A percentile compares a stretch with the other conserved stretches of the same genome.
These are phyloP conservation scores for Pollenia griseotomentosa DNA, from an alignment of 2,888 invertebrate species.

Conservation along the genomic window DNA sequence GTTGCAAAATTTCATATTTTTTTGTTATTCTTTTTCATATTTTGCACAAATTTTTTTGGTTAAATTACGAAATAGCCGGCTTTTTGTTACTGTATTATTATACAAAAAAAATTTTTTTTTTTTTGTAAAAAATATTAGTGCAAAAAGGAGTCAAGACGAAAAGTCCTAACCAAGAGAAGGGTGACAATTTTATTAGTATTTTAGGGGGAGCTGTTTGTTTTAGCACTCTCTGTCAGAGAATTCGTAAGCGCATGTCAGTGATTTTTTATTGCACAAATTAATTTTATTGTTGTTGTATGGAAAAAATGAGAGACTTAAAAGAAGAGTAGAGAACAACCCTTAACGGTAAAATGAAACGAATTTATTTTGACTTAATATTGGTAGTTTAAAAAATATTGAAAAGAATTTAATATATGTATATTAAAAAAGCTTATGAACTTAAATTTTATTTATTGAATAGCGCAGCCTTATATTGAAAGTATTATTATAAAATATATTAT, in stretches of 20 bases:
- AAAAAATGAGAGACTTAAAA: conserved; percentile 36
- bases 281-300: not conserved
- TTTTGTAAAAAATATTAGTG: conserved; percentile 19
- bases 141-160: conserved; percentile 6
- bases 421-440: not conserved
- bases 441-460: no score
- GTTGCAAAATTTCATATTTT: not conserved
- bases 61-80: conserved; percentile 66
- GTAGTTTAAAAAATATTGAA: not conserved
- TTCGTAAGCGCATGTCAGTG: conserved; percentile 41
- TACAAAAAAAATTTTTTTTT: conserved; percentile 74
- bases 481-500: no score
- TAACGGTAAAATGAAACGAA: conserved; percentile 1
- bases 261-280: conserved; percentile 29
- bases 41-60: not conserved
- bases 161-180: not conserved
- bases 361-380: not conserved
- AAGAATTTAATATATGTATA: not conserved
- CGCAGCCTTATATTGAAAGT: no score
- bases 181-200: not conserved
- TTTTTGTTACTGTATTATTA: conserved; percentile 73
- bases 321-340: conserved; percentile 26
- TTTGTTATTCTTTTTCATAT: not conserved
- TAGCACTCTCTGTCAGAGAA: not conserved
- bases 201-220: conserved; percentile 32